phyloP scores from a whole-genome alignment of 2,797 vertebrate genomes.

The Muscicapa comitata region DNA sequence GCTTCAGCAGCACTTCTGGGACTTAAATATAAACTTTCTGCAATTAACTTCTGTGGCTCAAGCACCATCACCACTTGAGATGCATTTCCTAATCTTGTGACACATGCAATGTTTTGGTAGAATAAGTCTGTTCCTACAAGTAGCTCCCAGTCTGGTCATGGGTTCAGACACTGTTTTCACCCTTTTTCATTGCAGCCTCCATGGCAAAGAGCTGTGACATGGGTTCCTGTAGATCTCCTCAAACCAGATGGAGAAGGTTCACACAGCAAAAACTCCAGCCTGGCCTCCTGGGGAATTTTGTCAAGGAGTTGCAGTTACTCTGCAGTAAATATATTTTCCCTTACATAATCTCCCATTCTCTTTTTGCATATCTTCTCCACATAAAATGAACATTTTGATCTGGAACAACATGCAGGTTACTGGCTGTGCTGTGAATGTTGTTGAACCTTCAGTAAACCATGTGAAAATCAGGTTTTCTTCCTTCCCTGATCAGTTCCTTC shows the following conservation, averaged over 20 bases:
- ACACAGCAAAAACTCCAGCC: background rate
- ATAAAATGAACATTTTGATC: background rate
- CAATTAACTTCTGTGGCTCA: background rate
- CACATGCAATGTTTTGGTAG: constrained; percentile 44
- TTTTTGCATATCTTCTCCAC: background rate
- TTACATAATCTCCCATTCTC: background rate
- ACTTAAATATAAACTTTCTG: background rate
- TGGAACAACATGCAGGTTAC: background rate
- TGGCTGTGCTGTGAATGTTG: background rate
- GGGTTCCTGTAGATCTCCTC: background rate
- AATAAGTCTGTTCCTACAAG: constrained; percentile 54
- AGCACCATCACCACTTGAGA: background rate
- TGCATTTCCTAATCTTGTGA: background rate
- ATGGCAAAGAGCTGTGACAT: fast-evolving
- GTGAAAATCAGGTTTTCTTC: background rate
- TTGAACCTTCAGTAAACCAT: background rate
- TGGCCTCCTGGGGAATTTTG: background rate
- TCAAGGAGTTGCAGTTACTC: background rate
- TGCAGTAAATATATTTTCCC: background rate
- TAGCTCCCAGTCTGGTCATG: constrained; percentile 39
- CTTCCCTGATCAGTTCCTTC: background rate
- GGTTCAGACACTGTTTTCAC: background rate
- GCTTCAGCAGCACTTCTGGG: background rate
- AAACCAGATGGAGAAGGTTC: background rate
- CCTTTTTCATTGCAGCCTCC: background rate